Base-by-base conservation (phyloP, 2,113 vertebrate species). In the Rhodinocichla rosea region DNA sequence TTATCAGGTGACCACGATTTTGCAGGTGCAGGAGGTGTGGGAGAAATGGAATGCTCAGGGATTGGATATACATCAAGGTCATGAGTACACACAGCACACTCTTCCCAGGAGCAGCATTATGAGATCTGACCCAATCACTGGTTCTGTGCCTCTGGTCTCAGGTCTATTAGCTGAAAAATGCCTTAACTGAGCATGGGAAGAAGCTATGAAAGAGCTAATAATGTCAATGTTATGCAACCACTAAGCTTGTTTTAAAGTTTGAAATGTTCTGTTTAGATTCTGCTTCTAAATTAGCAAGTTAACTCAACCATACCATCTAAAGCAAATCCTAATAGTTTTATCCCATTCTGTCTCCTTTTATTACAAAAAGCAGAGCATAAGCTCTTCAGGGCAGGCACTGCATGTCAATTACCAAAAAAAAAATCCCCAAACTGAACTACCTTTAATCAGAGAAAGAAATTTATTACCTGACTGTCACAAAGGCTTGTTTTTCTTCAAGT, bases 221-320 rank as follows among this genome's bases (percentile, higher is more conserved):
- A 95, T 57, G 79, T 45, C 7, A 95, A 83, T 23, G 62, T 90
- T 95, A 92, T 71, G 60, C 60, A 94, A 88, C 40, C 76, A 79
- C 76, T 88, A 92, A 81, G 93, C 87, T 88, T 92, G 82, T 77
- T 90, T 74, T 70, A 74, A 94, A 94, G 68, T 93, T 90, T 47
- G n/a, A 94, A 83, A 47, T 33, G 47, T 59, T 92, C 87, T 70
- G 39, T 57, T 83, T 83, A 67, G 64, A 93, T 56, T 74, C 42
- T 91, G 62, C 53, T 91, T 67, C 55, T 81, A 83, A 93, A 95
- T 83, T 47, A 77, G 33, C 33, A 67, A 88, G 56, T 60, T 76
- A 88, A 80, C 47, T 92, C 80, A 93, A 90, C 67, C 67, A 52
- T 52, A 76, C 28, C 22, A 80, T 40, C 87, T 90, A 86, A 95